phyloP scores from a whole-genome alignment of 2,113 vertebrate genomes.

The Crocuta crocuta region DNA sequence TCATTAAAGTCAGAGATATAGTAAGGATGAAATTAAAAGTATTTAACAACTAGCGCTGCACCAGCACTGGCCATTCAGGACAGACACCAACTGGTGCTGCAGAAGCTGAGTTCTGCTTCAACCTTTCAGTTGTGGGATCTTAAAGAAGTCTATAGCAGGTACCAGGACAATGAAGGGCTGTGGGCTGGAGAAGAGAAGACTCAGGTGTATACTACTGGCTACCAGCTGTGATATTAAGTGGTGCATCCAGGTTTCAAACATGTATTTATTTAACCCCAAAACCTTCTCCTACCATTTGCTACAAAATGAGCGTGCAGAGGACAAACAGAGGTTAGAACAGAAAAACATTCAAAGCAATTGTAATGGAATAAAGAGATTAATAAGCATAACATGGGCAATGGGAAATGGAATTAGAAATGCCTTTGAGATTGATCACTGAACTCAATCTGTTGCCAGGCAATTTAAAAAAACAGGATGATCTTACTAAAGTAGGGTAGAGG shows the following conservation, averaged over 20 bases:
- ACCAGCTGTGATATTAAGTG: not conserved
- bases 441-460: not conserved
- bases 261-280: not conserved
- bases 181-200: not conserved
- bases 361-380: not conserved
- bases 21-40: conserved; percentile 23
- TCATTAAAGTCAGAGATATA: conserved; percentile 25
- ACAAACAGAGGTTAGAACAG: not conserved
- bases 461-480: not conserved
- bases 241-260: not conserved
- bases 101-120: not conserved
- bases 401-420: not conserved
- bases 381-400: not conserved
- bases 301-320: not conserved
- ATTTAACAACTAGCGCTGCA: not conserved
- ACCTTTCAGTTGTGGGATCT: not conserved
- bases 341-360: not conserved
- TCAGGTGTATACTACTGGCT: not conserved
- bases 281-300: not conserved
- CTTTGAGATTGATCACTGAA: not conserved
- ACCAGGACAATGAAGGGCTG: not conserved
- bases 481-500: not conserved
- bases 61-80: not conserved
- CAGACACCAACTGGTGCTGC: not conserved
- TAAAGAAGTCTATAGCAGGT: not conserved